Conservation (phyloP, 2,888 invertebrate genomes). For the Scaptomyza flava region DNA sequence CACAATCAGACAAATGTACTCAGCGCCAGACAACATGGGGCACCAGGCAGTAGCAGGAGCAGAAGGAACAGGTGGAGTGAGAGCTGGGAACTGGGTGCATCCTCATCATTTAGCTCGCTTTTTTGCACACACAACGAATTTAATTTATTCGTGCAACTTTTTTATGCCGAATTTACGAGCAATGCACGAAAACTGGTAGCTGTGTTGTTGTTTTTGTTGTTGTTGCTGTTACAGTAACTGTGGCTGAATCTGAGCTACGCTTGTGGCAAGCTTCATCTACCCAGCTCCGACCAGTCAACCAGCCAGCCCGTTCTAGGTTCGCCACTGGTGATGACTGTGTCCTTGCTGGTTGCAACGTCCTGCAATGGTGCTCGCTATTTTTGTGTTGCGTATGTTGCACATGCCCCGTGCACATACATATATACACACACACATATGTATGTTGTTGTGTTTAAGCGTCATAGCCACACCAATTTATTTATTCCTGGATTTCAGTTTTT, state of each 20-base stretch:
- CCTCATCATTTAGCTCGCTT: conserved; percentile 16
- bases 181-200: conserved; percentile 22
- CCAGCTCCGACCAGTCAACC: conserved; percentile 3
- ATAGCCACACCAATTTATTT: conserved; percentile 79
- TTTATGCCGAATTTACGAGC: conserved; percentile 73
- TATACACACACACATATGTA: not conserved
- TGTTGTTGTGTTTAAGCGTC: conserved; percentile 65
- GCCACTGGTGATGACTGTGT: conserved; percentile 53
- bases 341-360: conserved; percentile 36
- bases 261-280: conserved; percentile 40
- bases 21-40: conserved; percentile 6
- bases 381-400: conserved; percentile 25
- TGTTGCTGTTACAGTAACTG: not conserved
- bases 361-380: conserved; percentile 38
- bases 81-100: conserved; percentile 2
- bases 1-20: conserved; percentile 51
- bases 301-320: conserved; percentile 38
- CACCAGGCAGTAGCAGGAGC: not conserved
- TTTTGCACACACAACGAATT: conserved; percentile 60
- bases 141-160: conserved; percentile 74
- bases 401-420: conserved; percentile 14
- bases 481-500: conserved; percentile 77
- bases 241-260: conserved; percentile 49
- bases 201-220: conserved; percentile 5
- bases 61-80: not conserved